Conservation (phyloP, 2,797 vertebrate species). For the Lateolabrax maculatus region DNA sequence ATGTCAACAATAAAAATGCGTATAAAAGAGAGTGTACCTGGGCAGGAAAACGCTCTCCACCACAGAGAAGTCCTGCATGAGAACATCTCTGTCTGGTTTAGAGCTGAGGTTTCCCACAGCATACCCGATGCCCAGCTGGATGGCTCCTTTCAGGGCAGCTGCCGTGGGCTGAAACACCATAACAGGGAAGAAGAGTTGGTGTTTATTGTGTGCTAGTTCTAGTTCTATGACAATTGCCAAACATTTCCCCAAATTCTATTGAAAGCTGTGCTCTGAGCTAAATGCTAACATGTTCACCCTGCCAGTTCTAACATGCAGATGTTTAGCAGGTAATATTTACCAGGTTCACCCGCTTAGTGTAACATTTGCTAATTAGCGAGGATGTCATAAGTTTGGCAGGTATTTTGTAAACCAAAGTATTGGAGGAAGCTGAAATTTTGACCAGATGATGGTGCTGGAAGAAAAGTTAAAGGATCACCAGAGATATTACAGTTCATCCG, state of each 20-base stretch:
- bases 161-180: slow-evolving; percentile 87
- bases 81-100: slow-evolving; percentile 96
- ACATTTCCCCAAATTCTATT: not conserved
- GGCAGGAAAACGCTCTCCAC: slow-evolving; percentile 96
- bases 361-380: not conserved
- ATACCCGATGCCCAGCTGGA: slow-evolving; percentile 96
- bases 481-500: not conserved
- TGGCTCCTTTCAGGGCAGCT: slow-evolving; percentile 93
- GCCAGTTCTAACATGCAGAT: not conserved
- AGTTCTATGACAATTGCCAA: not conserved
- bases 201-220: too few species aligned
- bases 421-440: not conserved
- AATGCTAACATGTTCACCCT: not conserved
- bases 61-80: slow-evolving; percentile 98
- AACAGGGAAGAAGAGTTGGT: not conserved
- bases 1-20: not conserved
- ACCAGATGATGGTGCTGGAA: too few species aligned
- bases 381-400: not conserved
- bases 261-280: not conserved
- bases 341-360: not conserved
- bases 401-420: not conserved
- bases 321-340: too few species aligned
- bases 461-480: not conserved
- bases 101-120: slow-evolving; percentile 96
- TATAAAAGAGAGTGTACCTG: slow-evolving; percentile 84